Percentiles rank a stretch among this genome's conserved stretches.
Evolutionary conservation across 2,797 vertebrate species (phyloP).

Genomic region (Pseudomugil tenellus): DNA sequence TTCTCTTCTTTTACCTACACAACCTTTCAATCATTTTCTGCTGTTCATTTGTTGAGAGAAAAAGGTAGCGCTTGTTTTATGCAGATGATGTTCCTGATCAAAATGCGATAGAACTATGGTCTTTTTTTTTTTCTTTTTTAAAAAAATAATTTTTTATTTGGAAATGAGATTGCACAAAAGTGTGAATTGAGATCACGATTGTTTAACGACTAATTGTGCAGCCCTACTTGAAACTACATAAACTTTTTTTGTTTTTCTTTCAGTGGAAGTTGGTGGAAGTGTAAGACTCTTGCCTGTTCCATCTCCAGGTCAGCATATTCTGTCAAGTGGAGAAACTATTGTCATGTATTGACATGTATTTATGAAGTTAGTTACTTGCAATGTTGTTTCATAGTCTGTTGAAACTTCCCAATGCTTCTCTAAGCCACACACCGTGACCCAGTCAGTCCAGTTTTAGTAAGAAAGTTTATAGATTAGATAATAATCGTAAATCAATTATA

Average conservation of each 20-base stretch:
- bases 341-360: not conserved
- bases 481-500: no score
- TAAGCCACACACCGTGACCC: not conserved
- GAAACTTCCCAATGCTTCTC: not conserved
- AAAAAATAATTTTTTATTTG: no score
- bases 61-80: no score
- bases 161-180: no score
- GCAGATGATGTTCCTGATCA: no score
- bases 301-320: slow-evolving; percentile 48
- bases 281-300: slow-evolving; percentile 43
- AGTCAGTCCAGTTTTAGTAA: not conserved
- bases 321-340: not conserved
- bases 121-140: no score
- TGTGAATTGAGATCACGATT: no score
- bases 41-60: no score
- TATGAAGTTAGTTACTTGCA: not conserved
- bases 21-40: no score
- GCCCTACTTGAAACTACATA: not conserved
- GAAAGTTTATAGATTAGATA: not conserved
- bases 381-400: not conserved
- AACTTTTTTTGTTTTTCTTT: slow-evolving; percentile 27
- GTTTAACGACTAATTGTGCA: no score
- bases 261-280: slow-evolving; percentile 58
- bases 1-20: no score
- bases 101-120: no score